Conservation (phyloP, 2,113 vertebrate species). For the Antechinus flavipes region DNA sequence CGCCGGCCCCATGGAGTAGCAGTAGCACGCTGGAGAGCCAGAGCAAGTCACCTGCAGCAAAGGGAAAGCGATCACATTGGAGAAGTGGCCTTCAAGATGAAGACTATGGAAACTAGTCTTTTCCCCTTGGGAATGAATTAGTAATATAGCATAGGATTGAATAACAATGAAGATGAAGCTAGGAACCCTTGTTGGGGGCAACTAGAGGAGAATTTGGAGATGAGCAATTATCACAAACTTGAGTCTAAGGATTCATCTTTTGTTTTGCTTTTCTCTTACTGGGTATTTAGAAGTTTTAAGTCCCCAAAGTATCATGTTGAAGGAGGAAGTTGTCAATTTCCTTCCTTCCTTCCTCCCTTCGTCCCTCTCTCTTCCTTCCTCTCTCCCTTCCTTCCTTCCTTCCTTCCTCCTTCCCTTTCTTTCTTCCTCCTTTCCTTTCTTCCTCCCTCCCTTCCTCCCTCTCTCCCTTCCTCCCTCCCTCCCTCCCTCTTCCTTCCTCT, state of each 20-base stretch:
- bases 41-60: constrained; percentile 84
- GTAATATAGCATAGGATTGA: background rate
- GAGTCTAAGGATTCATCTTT: background rate
- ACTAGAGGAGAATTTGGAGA: accelerated
- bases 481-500: too few species aligned
- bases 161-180: background rate
- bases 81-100: background rate
- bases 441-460: too few species aligned
- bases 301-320: background rate
- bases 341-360: too few species aligned
- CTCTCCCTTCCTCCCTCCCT: too few species aligned
- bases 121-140: background rate
- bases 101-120: background rate
- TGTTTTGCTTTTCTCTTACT: background rate
- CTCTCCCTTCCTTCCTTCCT: too few species aligned
- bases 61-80: constrained; percentile 54
- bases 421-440: too few species aligned
- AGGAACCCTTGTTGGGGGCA: background rate
- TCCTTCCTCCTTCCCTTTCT: too few species aligned
- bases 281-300: background rate
- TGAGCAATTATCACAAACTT: too few species aligned
- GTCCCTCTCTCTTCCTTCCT: background rate
- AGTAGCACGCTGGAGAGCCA: constrained; percentile 80
- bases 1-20: constrained; percentile 63
- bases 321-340: background rate